A percentile compares a stretch with the other conserved stretches of the same genome.
Evolutionary conservation across 1,140 invertebrate species (phyloP).

Genomic region (Lethocerus indicus): DNA sequence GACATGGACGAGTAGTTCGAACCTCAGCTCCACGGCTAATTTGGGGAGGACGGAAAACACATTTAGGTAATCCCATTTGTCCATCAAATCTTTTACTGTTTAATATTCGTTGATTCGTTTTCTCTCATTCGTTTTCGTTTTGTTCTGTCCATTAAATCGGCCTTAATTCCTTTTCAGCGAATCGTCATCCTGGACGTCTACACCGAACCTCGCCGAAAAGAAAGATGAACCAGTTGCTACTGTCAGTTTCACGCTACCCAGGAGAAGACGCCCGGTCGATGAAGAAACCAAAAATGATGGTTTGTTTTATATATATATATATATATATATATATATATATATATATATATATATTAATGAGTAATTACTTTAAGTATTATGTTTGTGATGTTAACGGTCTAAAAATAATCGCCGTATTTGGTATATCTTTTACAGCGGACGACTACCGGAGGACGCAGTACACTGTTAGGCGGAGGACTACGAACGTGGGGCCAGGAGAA

Average conservation of each 20-base stretch:
- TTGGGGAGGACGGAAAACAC: too few relatives aligned
- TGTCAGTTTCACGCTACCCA: slow-evolving; percentile 42
- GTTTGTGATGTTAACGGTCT: background rate
- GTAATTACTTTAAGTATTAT: background rate
- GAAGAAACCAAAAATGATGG: slow-evolving; percentile 3
- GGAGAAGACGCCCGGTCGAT: slow-evolving; percentile 32
- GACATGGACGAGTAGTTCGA: slow-evolving; percentile 16
- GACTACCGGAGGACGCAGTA: slow-evolving; percentile 19
- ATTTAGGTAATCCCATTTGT: too few relatives aligned
- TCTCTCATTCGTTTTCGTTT: background rate
- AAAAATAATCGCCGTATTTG: background rate
- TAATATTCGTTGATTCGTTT: background rate
- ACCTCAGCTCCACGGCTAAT: slow-evolving; percentile 9
- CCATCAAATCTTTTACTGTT: background rate
- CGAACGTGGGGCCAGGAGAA: too few relatives aligned
- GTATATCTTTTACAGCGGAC: slow-evolving; percentile 9
- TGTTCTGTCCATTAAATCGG: background rate
- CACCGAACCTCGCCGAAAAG: slow-evolving; percentile 42
- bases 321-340: background rate
- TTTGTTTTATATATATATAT: background rate
- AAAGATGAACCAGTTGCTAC: slow-evolving; percentile 34
- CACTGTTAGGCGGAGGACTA: slow-evolving; percentile 17
- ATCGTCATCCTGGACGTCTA: slow-evolving; percentile 52
- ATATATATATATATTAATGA: background rate
- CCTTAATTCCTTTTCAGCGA: background rate